These are phyloP conservation scores for Cryptotis parvus DNA, from an alignment of 2,113 vertebrate genomes.

Conservation along the genomic window DNA sequence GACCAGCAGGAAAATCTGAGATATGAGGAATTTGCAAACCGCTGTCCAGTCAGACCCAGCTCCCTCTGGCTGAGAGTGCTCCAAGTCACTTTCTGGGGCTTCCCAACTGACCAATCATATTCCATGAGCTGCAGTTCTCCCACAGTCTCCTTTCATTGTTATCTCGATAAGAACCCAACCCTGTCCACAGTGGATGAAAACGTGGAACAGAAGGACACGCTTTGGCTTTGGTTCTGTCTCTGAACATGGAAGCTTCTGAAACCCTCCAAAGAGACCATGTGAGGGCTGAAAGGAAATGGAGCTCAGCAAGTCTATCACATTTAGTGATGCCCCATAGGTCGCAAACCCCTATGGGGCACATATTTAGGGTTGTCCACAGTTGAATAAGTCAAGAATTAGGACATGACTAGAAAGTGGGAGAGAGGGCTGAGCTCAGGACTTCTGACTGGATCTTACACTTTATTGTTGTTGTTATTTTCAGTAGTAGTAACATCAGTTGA, in stretches of 20 bases:
- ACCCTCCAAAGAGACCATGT: not conserved
- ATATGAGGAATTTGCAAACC: too few relatives aligned
- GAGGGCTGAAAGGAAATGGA: not conserved
- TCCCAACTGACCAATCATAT: not conserved
- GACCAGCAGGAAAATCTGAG: not conserved
- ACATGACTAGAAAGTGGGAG: not conserved
- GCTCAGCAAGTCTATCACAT: not conserved
- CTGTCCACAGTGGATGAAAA: not conserved
- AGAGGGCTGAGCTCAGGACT: not conserved
- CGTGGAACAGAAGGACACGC: not conserved
- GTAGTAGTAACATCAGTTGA: too few relatives aligned
- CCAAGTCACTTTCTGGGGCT: not conserved
- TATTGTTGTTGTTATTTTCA: too few relatives aligned
- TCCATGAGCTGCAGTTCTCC: not conserved
- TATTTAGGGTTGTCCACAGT: too few relatives aligned
- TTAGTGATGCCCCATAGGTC: too few relatives aligned
- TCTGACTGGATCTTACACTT: not conserved
- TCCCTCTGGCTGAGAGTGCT: too few relatives aligned
- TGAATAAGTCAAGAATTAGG: too few relatives aligned
- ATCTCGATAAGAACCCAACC: not conserved
- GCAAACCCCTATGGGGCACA: too few relatives aligned
- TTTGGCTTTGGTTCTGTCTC: not conserved
- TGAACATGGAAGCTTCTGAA: not conserved
- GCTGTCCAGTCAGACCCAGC: too few relatives aligned
- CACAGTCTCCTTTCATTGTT: not conserved